Evolutionary conservation across 2,888 invertebrate species (phyloP), one percentile per base, ranked within the genome.

Genomic region (Carpatolechia fugitivella): DNA sequence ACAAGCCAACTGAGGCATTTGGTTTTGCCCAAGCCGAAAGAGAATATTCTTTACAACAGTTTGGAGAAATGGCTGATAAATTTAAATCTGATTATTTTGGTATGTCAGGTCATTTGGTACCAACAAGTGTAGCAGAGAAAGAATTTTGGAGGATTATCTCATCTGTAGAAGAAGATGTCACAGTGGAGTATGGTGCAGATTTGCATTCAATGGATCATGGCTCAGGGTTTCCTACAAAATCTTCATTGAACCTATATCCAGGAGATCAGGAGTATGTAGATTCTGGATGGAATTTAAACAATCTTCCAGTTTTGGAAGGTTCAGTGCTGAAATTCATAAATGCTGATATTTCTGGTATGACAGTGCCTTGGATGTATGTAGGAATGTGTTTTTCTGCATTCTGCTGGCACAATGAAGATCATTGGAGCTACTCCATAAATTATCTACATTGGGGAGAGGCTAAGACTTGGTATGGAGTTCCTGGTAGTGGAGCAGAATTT

Each of bases 371-470:
- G 95, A 94, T 95, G 91, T 95, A 96, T 85, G 95, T 96, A 56
- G 95, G 95, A 38, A 96, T 96, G 95, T 95, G 95, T 70, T 96
- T 95, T 81, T 93, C 94, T 52, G 94, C 95, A 61, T 95, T 95
- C 79, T 95, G 95, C 70, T 95, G 95, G 95, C 95, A 95, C 72
- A 95, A 94, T 78, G 95, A 95, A 80, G 95, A 95, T 74, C 95
- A 95, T 74, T 95, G 95, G 95, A 95, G 94, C 68, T 95, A 95
- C 73, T 95, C 95, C 20, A 95, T 95, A 59, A 96, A 96, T 76
- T 95, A 95, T 74, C 85, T 95, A 68, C 95, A 95, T 77, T 95
- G 95, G 95, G 95, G 95, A 52, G 95, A 96, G 72, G 92, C 94
- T 1, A 95, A 95, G 81, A 94, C 95, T 30, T 95, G 95, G 95